Conservation (phyloP, 2,113 vertebrate species). For the Abramis brama region DNA sequence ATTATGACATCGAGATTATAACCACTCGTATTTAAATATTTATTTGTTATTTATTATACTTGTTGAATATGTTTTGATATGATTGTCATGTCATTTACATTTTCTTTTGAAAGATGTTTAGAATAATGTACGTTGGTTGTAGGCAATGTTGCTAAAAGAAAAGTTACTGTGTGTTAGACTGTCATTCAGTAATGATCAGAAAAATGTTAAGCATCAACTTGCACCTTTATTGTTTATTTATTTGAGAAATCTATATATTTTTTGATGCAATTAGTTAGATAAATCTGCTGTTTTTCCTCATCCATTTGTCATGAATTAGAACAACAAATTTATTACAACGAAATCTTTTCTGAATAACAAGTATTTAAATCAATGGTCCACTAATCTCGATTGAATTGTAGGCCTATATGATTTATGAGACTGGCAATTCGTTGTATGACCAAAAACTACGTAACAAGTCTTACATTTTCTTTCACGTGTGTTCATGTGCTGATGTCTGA, state of each 20-base stretch:
- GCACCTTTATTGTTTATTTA: slow-evolving; percentile 78
- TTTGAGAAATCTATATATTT: slow-evolving; percentile 19
- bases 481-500: slow-evolving; percentile 66
- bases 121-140: too few species aligned
- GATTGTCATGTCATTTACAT: too few species aligned
- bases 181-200: slow-evolving; percentile 26
- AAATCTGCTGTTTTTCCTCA: slow-evolving; percentile 28
- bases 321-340: not conserved
- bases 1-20: slow-evolving; percentile 33
- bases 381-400: slow-evolving; percentile 27
- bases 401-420: slow-evolving; percentile 22
- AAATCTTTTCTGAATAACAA: not conserved
- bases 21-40: too few species aligned
- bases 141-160: too few species aligned
- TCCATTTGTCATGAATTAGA: not conserved
- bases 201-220: slow-evolving; percentile 73
- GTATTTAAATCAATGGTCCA: not conserved
- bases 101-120: too few species aligned
- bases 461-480: slow-evolving; percentile 39
- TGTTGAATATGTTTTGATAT: too few species aligned
- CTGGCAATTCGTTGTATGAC: not conserved
- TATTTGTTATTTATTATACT: too few species aligned
- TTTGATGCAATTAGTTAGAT: slow-evolving; percentile 44
- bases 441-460: slow-evolving; percentile 13
- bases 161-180: slow-evolving; percentile 62